These are phyloP conservation scores for Pangasianodon gigas DNA, from an alignment of 2,113 vertebrate genomes.

Conservation along the genomic window DNA sequence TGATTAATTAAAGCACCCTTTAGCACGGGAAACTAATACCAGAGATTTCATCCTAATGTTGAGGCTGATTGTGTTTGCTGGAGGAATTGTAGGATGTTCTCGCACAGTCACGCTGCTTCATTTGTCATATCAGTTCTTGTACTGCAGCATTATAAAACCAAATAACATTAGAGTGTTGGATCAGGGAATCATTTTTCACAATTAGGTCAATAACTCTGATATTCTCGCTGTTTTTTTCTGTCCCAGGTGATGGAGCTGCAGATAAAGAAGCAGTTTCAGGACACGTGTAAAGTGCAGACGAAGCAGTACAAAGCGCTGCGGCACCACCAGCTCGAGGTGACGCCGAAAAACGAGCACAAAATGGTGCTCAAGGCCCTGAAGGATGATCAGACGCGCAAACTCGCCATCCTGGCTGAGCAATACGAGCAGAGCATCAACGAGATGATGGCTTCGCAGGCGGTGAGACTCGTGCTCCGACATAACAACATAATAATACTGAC, in stretches of 20 bases:
- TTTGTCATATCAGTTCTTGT: no score
- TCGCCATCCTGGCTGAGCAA: constrained; percentile 97
- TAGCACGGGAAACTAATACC: neutral
- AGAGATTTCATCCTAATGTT: neutral
- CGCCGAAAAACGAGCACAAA: constrained; percentile 98
- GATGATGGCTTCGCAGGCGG: constrained; percentile 99
- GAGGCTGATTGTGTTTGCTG: neutral
- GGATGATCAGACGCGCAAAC: constrained; percentile 98
- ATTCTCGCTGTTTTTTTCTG: constrained; percentile 18
- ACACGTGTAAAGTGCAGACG: constrained; percentile 99
- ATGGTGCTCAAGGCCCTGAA: constrained; percentile 95
- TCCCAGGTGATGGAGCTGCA: constrained; percentile 95
- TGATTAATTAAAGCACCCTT: neutral
- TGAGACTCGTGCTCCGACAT: constrained; percentile 64
- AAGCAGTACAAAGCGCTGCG: constrained; percentile 99
- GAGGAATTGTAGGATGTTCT: neutral
- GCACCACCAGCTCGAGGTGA: constrained; percentile 99
- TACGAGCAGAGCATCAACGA: constrained; percentile 99
- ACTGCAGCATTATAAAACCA: neutral
- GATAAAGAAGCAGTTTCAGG: constrained; percentile 99
- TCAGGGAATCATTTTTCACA: neutral
- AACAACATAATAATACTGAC: neutral
- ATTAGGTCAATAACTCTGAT: neutral
- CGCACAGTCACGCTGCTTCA: neutral
- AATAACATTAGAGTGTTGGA: neutral